Evolutionary conservation across 2,113 vertebrate genomes (phyloP).

Genomic region (Percina caprodes): DNA sequence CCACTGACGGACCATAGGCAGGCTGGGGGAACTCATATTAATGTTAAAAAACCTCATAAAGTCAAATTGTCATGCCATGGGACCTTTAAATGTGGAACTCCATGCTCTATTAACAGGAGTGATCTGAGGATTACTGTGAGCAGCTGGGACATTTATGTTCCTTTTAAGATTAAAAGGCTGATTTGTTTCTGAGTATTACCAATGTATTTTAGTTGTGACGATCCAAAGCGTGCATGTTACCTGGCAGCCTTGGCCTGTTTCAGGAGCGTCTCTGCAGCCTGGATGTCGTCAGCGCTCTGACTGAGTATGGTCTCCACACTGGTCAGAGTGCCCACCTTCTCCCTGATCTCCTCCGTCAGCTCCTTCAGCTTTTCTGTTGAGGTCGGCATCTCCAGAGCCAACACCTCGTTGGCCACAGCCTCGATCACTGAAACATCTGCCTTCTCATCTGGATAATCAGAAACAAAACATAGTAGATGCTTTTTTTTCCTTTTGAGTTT

Average conservation of each 20-base stretch:
- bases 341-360: conserved; percentile 90
- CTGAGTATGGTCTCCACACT: conserved; percentile 91
- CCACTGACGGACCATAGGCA: too few species aligned
- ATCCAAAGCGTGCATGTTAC: conserved; percentile 54
- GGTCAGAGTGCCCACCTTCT: conserved; percentile 90
- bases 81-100: too few species aligned
- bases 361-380: conserved; percentile 88
- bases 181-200: too few species aligned
- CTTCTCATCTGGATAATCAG: conserved; percentile 85
- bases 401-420: conserved; percentile 91
- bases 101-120: too few species aligned
- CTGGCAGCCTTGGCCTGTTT: conserved; percentile 90
- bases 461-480: not conserved
- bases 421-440: conserved; percentile 93
- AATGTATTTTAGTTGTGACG: too few species aligned
- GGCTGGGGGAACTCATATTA: too few species aligned
- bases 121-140: too few species aligned
- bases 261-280: conserved; percentile 87
- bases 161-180: too few species aligned
- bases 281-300: conserved; percentile 90
- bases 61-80: too few species aligned
- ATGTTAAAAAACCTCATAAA: too few species aligned
- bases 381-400: conserved; percentile 94
- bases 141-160: too few species aligned
- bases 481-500: not conserved